Conservation (phyloP, 1,140 invertebrate species). For the Phymastichus coffea region DNA sequence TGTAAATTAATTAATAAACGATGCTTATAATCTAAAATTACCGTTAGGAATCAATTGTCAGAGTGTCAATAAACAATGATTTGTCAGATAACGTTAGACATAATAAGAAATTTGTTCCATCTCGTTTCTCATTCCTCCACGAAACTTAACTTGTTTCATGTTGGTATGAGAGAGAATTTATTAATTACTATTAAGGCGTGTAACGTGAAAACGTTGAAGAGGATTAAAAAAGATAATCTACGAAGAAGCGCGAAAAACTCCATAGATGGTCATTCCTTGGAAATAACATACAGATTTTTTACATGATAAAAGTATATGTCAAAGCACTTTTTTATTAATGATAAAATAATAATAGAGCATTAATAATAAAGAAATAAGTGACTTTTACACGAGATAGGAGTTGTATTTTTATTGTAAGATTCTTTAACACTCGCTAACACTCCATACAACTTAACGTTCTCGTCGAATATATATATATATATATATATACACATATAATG, state of each 20-base stretch:
- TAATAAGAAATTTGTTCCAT: not conserved
- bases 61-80: slow-evolving; percentile 16
- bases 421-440: not conserved
- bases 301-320: slow-evolving; percentile 1
- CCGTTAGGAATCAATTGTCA: not conserved
- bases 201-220: slow-evolving; percentile 22
- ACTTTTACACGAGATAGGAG: slow-evolving; percentile 27
- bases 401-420: slow-evolving; percentile 24
- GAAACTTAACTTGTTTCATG: slow-evolving; percentile 6
- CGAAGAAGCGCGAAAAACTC: not conserved
- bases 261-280: not conserved
- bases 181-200: slow-evolving; percentile 24
- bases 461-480: too few relatives aligned
- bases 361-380: slow-evolving; percentile 29
- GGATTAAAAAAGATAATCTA: slow-evolving; percentile 1
- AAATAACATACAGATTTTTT: too few relatives aligned
- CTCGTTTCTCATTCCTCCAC: not conserved
- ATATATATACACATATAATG: slow-evolving; percentile 7
- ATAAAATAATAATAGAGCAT: slow-evolving; percentile 16
- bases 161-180: slow-evolving; percentile 8
- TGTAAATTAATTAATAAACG: slow-evolving; percentile 14
- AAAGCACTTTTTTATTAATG: not conserved
- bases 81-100: slow-evolving; percentile 4
- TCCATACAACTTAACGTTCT: slow-evolving; percentile 12
- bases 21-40: not conserved